These are phyloP conservation scores for Sternotherus odoratus DNA, from an alignment of 2,797 vertebrate genomes.

Conservation along the genomic window DNA sequence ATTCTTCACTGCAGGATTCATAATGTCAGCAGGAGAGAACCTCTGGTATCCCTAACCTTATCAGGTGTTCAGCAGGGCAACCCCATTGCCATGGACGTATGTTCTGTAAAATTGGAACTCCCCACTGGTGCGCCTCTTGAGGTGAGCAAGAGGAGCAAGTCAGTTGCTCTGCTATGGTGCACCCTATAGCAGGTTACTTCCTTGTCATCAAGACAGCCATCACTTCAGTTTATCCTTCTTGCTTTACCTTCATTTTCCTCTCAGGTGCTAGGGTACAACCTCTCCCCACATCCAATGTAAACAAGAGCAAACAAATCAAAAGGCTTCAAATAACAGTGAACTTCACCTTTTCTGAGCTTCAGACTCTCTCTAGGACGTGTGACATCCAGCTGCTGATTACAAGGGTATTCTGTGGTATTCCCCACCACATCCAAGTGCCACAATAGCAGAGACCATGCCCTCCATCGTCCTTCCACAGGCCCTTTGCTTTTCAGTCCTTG, in stretches of 20 bases:
- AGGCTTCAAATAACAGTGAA: neutral
- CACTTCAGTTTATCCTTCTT: neutral
- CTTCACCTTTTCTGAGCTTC: neutral
- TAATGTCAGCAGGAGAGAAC: neutral
- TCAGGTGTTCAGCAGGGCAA: neutral
- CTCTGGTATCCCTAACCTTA: neutral
- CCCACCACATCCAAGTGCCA: neutral
- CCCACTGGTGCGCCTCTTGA: neutral
- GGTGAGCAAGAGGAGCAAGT: neutral
- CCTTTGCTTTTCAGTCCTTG: neutral
- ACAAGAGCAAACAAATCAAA: neutral
- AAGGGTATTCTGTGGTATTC: neutral
- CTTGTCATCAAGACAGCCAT: neutral
- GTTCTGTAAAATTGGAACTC: neutral
- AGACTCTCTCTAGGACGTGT: neutral
- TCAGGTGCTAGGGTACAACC: neutral
- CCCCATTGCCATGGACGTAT: neutral
- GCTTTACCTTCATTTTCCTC: neutral
- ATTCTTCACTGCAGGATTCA: neutral
- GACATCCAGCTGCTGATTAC: neutral
- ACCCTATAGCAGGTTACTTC: neutral
- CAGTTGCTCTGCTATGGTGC: neutral
- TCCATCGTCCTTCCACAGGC: neutral
- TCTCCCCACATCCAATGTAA: neutral
- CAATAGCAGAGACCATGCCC: neutral